These are phyloP conservation scores for Australoheros scitulus DNA, from an alignment of 2,113 vertebrate genomes.

Conservation along the genomic window DNA sequence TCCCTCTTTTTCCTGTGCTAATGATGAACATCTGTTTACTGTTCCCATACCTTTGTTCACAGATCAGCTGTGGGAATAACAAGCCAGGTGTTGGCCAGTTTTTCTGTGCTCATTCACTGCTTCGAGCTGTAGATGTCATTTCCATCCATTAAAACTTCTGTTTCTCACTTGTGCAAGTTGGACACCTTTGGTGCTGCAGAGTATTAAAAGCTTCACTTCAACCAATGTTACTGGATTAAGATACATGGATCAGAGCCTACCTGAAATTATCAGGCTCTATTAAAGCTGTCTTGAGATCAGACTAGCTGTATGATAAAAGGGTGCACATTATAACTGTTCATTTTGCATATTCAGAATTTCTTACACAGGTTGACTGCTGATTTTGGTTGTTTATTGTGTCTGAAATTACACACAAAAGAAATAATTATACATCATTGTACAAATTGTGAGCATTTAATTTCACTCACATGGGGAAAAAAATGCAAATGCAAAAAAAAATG, in stretches of 20 bases:
- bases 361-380: no score
- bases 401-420: background rate
- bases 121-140: conserved; percentile 6
- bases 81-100: conserved; percentile 50
- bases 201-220: background rate
- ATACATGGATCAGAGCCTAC: background rate
- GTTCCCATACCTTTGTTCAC: conserved; percentile 37
- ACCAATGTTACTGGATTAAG: background rate
- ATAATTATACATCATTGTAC: background rate
- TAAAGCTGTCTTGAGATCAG: no score
- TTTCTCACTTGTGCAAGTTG: background rate
- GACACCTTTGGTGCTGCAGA: background rate
- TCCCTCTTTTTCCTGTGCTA: conserved; percentile 43
- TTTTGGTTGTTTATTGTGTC: background rate
- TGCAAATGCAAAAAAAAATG: no score
- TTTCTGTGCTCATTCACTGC: conserved; percentile 11
- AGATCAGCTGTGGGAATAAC: conserved; percentile 57
- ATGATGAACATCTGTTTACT: conserved; percentile 68
- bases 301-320: background rate
- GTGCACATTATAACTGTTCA: background rate
- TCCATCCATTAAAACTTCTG: background rate
- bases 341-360: background rate
- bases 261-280: no score
- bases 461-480: background rate
- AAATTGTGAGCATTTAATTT: background rate